These are phyloP conservation scores for Carassius auratus DNA, from an alignment of 2,113 vertebrate genomes.

Conservation along the genomic window DNA sequence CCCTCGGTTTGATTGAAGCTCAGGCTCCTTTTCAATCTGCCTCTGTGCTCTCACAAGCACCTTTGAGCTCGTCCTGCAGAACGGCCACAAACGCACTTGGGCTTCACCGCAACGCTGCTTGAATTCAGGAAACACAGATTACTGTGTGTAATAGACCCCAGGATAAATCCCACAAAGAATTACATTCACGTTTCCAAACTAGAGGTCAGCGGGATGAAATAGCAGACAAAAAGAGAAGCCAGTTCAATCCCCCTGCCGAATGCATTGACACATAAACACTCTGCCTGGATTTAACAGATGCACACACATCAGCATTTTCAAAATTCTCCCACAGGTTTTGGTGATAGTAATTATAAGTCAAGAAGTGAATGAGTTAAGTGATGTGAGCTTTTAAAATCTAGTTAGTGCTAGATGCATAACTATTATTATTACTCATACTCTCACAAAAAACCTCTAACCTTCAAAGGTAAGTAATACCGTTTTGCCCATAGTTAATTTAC, in stretches of 20 bases:
- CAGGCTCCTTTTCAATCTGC: slow-evolving; percentile 38
- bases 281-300: background rate
- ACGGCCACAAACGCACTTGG: slow-evolving; percentile 15
- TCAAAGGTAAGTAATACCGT: background rate
- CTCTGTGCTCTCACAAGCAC: slow-evolving; percentile 6
- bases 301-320: background rate
- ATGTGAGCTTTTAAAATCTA: background rate
- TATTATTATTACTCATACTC: background rate
- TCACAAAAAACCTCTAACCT: background rate
- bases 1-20: slow-evolving; percentile 44
- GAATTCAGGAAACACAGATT: slow-evolving; percentile 43
- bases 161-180: slow-evolving; percentile 34
- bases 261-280: background rate
- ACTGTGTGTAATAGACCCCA: slow-evolving; percentile 41
- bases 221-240: background rate
- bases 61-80: slow-evolving; percentile 24
- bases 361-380: background rate
- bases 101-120: slow-evolving; percentile 29
- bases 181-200: slow-evolving; percentile 37
- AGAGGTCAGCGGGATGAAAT: slow-evolving; percentile 53
- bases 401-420: background rate
- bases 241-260: background rate
- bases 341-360: background rate
- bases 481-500: background rate
- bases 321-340: background rate